Evolutionary conservation across 2,888 invertebrate species (phyloP).

Genomic region (Rugalucina vietnamica): DNA sequence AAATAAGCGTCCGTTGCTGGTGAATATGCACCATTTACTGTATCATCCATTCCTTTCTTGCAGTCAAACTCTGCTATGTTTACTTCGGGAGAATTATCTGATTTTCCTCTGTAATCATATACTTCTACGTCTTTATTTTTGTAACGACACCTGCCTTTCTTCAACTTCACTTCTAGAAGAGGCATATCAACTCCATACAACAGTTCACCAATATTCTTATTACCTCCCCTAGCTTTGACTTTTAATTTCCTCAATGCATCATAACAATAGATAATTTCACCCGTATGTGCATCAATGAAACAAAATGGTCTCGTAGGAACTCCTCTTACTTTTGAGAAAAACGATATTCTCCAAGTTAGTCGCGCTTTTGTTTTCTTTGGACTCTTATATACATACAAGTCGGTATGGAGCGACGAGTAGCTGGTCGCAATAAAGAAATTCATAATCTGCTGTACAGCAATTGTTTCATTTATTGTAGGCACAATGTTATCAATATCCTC

Average conservation of each 20-base stretch:
- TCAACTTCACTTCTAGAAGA: constrained; percentile 27
- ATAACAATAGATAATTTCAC: constrained; percentile 5
- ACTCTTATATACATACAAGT: not conserved
- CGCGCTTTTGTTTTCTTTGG: not conserved
- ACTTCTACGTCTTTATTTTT: constrained; percentile 37
- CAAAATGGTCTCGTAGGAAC: constrained; percentile 13
- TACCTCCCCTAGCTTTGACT: constrained; percentile 51
- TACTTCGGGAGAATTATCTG: not conserved
- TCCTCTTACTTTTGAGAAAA: not conserved
- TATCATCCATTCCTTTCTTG: constrained; percentile 45
- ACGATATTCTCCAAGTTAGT: constrained; percentile 35
- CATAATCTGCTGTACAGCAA: not conserved
- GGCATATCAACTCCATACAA: constrained; percentile 44
- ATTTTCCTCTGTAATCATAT: constrained; percentile 29
- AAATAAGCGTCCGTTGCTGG: constrained; percentile 64
- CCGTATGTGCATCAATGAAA: constrained; percentile 40
- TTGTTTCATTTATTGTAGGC: not conserved
- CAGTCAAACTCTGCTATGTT: constrained; percentile 39
- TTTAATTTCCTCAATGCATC: constrained; percentile 11
- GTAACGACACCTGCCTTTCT: constrained; percentile 29
- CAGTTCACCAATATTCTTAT: constrained; percentile 43
- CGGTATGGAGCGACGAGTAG: not conserved
- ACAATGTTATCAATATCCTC: constrained; percentile 12
- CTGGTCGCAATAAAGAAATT: not conserved
- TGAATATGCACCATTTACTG: constrained; percentile 53